phyloP scores from a whole-genome alignment of 2,888 invertebrate species.

The Apamea epomidion region DNA sequence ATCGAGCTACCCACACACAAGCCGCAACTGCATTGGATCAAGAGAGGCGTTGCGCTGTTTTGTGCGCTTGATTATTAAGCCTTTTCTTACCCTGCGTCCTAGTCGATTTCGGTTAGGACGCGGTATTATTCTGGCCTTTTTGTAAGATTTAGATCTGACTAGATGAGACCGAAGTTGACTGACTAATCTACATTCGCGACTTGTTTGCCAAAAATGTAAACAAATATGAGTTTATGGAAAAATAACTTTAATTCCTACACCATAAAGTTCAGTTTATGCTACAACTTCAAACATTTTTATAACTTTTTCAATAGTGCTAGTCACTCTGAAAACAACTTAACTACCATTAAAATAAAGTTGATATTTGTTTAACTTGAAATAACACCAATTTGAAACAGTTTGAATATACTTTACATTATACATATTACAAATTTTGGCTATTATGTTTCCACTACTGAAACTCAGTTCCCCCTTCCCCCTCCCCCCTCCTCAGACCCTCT shows the following conservation, averaged over 20 bases:
- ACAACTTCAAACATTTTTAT: no score
- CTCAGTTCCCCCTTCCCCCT: neutral
- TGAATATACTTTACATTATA: neutral
- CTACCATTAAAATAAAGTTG: no score
- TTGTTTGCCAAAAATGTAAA: no score
- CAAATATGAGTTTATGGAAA: no score
- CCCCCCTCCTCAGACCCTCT: neutral
- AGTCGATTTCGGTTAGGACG: neutral
- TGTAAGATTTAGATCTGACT: neutral
- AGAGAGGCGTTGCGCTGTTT: slow-evolving; percentile 94
- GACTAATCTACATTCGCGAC: neutral
- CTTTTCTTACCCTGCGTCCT: neutral
- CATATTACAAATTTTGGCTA: neutral
- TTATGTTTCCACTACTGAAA: neutral
- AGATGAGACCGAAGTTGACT: neutral
- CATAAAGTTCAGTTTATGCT: no score
- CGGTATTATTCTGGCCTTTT: neutral
- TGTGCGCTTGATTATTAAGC: slow-evolving; percentile 92
- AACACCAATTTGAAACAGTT: no score
- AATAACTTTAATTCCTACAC: no score
- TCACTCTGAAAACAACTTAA: no score
- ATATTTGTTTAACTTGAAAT: no score
- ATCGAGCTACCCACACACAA: slow-evolving; percentile 92
- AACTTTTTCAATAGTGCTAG: no score
- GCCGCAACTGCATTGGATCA: slow-evolving; percentile 93